Conservation (phyloP, 2,888 invertebrate species). For the Hyles lineata region DNA sequence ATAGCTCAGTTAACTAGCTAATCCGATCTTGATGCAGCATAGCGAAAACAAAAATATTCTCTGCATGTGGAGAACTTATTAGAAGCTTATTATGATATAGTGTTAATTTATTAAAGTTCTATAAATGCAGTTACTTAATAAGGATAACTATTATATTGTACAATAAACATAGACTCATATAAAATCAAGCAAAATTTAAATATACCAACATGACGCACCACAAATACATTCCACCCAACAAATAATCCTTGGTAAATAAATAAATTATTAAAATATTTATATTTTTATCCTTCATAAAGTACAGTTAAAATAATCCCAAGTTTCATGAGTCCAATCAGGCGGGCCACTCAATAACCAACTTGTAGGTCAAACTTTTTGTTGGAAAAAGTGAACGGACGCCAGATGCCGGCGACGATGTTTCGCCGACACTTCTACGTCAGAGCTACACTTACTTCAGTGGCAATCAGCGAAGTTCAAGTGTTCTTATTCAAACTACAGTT, state of each 20-base stretch:
- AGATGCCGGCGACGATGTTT: constrained; percentile 38
- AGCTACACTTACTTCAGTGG: constrained; percentile 34
- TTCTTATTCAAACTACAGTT: constrained; percentile 6
- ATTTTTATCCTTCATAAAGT: constrained; percentile 1
- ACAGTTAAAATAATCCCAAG: constrained; percentile 20
- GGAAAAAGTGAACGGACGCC: constrained; percentile 39
- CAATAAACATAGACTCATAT: too few species aligned
- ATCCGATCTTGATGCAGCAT: too few species aligned
- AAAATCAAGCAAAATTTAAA: too few species aligned
- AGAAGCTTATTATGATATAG: too few species aligned
- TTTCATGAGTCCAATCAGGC: constrained; percentile 26
- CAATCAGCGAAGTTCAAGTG: constrained; percentile 1
- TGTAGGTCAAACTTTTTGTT: constrained; percentile 62
- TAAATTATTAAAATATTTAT: not conserved
- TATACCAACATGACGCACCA: not conserved
- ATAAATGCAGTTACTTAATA: too few species aligned
- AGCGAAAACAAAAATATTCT: too few species aligned
- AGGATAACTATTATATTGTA: too few species aligned
- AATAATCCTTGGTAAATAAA: not conserved
- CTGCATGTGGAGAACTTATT: too few species aligned
- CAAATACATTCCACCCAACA: not conserved
- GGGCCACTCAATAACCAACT: constrained; percentile 47
- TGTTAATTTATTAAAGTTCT: too few species aligned
- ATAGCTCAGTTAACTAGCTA: too few species aligned
- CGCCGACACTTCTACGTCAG: constrained; percentile 57